Conservation (phyloP, 1,140 invertebrate genomes). For the Pteromalus puparum region DNA sequence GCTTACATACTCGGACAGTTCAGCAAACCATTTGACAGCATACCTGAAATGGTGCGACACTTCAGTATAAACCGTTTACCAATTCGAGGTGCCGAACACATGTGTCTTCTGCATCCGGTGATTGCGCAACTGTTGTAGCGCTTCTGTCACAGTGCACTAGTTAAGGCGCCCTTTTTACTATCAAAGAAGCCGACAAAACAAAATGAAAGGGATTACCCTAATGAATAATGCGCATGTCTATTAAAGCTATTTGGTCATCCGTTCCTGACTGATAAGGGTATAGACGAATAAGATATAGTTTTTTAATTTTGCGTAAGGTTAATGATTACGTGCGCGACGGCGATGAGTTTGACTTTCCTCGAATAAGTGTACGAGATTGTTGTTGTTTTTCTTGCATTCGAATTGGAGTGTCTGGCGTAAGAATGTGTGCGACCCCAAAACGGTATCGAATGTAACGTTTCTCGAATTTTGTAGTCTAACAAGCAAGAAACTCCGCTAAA, state of each 20-base stretch:
- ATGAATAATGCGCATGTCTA: neutral
- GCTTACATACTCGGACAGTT: slow-evolving; percentile 93
- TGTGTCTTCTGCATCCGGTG: slow-evolving; percentile 92
- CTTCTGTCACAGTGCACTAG: slow-evolving; percentile 70
- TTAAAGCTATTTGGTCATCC: slow-evolving; percentile 47
- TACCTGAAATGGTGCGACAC: slow-evolving; percentile 95
- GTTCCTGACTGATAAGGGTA: slow-evolving; percentile 50
- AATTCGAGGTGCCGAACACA: slow-evolving; percentile 95
- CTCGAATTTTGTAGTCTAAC: neutral
- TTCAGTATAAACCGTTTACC: slow-evolving; percentile 94
- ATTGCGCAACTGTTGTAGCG: slow-evolving; percentile 88
- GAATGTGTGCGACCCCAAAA: neutral
- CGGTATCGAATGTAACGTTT: neutral
- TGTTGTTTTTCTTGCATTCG: neutral
- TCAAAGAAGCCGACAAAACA: neutral
- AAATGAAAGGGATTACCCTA: neutral
- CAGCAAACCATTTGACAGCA: slow-evolving; percentile 91
- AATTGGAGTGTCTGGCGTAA: neutral
- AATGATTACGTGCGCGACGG: neutral
- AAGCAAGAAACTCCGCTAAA: neutral
- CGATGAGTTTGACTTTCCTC: neutral
- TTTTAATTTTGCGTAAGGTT: slow-evolving; percentile 19
- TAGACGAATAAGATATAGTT: slow-evolving; percentile 35
- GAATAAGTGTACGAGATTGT: neutral
- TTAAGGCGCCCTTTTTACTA: slow-evolving; percentile 65